Conservation (phyloP, 2,888 invertebrate species). For the Pollenia griseotomentosa region DNA sequence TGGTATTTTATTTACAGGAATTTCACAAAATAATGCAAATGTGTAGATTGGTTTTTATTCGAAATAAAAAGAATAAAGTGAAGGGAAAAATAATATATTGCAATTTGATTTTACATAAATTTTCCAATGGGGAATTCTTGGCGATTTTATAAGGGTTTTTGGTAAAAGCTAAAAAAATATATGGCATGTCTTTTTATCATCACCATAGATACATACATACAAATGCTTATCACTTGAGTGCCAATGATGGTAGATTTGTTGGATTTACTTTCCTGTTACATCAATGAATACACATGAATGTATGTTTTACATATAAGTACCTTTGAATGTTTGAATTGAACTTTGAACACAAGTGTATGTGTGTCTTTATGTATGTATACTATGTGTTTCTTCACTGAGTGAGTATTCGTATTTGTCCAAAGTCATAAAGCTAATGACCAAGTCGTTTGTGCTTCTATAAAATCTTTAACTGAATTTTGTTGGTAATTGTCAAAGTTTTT, state of each 20-base stretch:
- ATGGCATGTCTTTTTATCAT: neutral
- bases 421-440: constrained; percentile 46
- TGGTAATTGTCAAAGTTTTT: constrained; percentile 52
- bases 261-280: neutral
- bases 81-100: too few species aligned
- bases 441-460: constrained; percentile 38
- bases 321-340: too few species aligned
- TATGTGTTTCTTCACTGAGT: neutral
- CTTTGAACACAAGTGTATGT: neutral
- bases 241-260: constrained; percentile 26
- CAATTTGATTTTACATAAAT: too few species aligned
- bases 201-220: too few species aligned
- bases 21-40: too few species aligned
- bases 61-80: too few species aligned
- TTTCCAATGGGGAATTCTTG: too few species aligned
- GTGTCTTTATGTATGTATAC: neutral
- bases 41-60: too few species aligned
- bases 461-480: constrained; percentile 43
- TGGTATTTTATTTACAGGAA: too few species aligned
- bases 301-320: neutral
- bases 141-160: too few species aligned
- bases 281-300: neutral
- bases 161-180: too few species aligned
- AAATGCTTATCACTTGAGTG: constrained; percentile 15
- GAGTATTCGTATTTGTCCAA: constrained; percentile 18